Base-by-base conservation (phyloP, 1,140 invertebrate genomes). In the Apocrypta bakeri region DNA sequence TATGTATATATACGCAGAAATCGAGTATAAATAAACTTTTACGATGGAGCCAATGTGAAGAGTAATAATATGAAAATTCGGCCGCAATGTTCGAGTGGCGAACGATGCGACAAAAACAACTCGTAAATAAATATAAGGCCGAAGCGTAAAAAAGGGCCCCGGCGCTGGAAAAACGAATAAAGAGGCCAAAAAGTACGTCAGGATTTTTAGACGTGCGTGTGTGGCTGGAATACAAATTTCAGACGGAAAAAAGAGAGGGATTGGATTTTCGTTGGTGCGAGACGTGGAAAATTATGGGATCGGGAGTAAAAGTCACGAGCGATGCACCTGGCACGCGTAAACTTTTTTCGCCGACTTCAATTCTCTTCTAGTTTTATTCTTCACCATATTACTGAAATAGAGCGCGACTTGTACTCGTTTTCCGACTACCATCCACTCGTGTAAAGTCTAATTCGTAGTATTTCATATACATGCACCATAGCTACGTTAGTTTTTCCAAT, bases 31-130 rank as follows among this genome's bases (percentile, higher is more conserved):
- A 75, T 61, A 75, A 31, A 75, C 48, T 61, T 75, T 75, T 75
- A 75, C 29, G 42, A 61, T 7, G 48, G 21, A 12, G 24, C 8
- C 24, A 0, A 12, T 17, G 71, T 12, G 14, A 14, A n/a, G 68
- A 82, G 75, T 84, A 84, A 82, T 82, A 84, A 84, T 84, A 85
- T 63, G 83, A 84, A 84, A 79, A 85, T 85, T 79, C 79, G 78
- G 73, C 80, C 66, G 74, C 31, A 48, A 80, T 83, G 82, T 83
- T 69, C 31, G 25, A 73, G 71, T 73, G 71, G 71, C 37, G 21
- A 31, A n/a, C 29, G 29, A 37, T 42, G 21, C 14, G 48, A 56
- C 24, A 63, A 75, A 75, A 75, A 75, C 73, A 75, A 75, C 73
- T 61, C 48, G 73, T 75, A 75, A 75, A 75, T 75, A 75, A 75